Percentiles rank a stretch among this genome's conserved stretches.
These are phyloP conservation scores for Cinclus cinclus DNA, from an alignment of 2,113 vertebrate genomes.

Conservation along the genomic window DNA sequence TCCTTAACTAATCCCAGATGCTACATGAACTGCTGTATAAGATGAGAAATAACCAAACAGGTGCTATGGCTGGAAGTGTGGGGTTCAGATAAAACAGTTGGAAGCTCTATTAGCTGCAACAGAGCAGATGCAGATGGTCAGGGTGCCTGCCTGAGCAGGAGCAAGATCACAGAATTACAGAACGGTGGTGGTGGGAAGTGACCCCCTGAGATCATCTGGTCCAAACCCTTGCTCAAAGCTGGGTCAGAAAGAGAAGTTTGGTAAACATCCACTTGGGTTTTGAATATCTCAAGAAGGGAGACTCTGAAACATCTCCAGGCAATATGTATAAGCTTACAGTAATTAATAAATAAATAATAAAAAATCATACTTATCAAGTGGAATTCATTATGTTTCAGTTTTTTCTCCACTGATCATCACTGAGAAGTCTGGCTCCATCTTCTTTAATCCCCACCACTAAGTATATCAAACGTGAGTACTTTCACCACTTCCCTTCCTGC, in stretches of 20 bases:
- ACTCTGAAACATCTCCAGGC: background rate
- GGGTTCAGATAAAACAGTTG: constrained; percentile 23
- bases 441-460: background rate
- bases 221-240: background rate
- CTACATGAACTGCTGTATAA: background rate
- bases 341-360: background rate
- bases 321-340: background rate
- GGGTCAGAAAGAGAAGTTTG: background rate
- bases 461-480: background rate
- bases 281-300: background rate
- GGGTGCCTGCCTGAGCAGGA: background rate
- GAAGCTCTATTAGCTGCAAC: background rate
- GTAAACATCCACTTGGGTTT: background rate
- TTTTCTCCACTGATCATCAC: background rate
- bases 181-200: background rate
- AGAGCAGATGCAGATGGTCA: background rate
- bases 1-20: constrained; percentile 42
- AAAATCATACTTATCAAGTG: background rate
- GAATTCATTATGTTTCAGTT: background rate
- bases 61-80: background rate
- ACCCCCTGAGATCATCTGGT: background rate
- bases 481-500: background rate
- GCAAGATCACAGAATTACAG: background rate
- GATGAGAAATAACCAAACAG: constrained; percentile 43
- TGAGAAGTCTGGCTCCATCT: background rate